These are phyloP conservation scores for Sylvicola fuscatus DNA, from an alignment of 2,888 invertebrate species.

Conservation along the genomic window DNA sequence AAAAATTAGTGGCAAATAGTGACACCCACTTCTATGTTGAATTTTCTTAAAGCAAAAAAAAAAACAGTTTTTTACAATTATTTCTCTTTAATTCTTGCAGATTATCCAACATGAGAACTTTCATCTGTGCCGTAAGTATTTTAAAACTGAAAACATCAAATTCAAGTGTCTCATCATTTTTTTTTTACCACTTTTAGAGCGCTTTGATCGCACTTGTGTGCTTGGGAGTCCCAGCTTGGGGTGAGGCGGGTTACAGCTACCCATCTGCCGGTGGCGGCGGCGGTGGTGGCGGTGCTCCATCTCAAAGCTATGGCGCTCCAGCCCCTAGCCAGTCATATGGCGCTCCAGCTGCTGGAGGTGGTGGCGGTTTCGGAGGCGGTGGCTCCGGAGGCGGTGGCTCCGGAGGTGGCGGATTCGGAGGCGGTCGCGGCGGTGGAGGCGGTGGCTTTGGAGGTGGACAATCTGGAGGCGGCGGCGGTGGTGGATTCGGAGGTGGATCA, in stretches of 20 bases:
- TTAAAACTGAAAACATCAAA: conserved; percentile 10
- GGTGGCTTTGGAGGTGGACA: conserved; percentile 6
- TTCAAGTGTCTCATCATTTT: no score
- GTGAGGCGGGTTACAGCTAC: no score
- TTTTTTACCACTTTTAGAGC: no score
- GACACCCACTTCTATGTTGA: no score
- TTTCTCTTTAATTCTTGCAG: no score
- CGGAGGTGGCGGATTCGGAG: conserved; percentile 18
- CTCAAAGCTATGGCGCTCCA: conserved; percentile 27
- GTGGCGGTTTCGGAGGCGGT: conserved; percentile 12
- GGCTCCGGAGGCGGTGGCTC: conserved; percentile 14
- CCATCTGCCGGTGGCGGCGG: conserved; percentile 12
- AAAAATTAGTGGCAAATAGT: no score
- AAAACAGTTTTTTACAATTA: no score
- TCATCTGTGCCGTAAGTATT: no score
- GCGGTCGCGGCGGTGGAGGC: conserved; percentile 20
- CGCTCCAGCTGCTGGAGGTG: conserved; percentile 12
- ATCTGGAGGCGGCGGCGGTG: conserved; percentile 1
- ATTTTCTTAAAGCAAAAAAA: no score
- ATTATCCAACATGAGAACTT: no score
- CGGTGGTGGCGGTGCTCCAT: conserved; percentile 21
- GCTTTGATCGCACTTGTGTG: no score
- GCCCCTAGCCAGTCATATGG: conserved; percentile 8
- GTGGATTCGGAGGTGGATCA: not conserved
- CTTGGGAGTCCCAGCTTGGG: conserved; percentile 26